Percentiles rank a stretch among this genome's conserved stretches.
These are phyloP conservation scores for Dinothrombium tinctorium DNA, from an alignment of 1,140 invertebrate genomes.

Conservation along the genomic window DNA sequence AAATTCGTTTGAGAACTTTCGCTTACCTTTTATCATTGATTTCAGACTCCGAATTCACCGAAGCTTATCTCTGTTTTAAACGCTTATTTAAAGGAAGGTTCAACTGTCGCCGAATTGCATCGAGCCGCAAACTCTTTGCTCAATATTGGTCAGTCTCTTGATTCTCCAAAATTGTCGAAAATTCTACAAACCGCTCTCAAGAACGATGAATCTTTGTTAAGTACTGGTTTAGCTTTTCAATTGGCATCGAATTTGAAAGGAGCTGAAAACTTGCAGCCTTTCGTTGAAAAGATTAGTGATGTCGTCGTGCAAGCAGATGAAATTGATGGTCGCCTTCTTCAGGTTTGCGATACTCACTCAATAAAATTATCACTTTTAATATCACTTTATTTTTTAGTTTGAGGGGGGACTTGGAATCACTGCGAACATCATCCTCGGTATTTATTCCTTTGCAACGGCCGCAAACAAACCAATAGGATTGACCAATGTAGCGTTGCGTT, in stretches of 20 bases:
- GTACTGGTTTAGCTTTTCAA: slow-evolving; percentile 33
- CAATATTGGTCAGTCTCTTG: slow-evolving; percentile 22
- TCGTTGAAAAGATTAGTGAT: slow-evolving; percentile 60
- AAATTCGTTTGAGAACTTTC: slow-evolving; percentile 15
- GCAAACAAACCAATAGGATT: slow-evolving; percentile 40
- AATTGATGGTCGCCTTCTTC: slow-evolving; percentile 50
- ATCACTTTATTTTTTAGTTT: slow-evolving; percentile 38
- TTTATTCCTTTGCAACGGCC: slow-evolving; percentile 39
- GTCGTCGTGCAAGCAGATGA: slow-evolving; percentile 81
- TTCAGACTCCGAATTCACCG: slow-evolving; percentile 16
- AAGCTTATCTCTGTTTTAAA: slow-evolving; percentile 22
- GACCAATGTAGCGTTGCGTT: slow-evolving; percentile 16
- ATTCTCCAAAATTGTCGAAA: slow-evolving; percentile 32
- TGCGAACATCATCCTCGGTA: slow-evolving; percentile 42
- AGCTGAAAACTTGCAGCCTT: slow-evolving; percentile 27
- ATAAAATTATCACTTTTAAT: neutral
- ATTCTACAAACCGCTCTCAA: slow-evolving; percentile 39
- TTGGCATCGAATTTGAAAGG: slow-evolving; percentile 39
- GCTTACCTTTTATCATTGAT: slow-evolving; percentile 19
- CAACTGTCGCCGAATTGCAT: slow-evolving; percentile 21
- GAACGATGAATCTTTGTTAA: slow-evolving; percentile 34
- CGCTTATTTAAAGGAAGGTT: slow-evolving; percentile 21
- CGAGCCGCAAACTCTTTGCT: slow-evolving; percentile 21
- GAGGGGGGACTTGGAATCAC: slow-evolving; percentile 56
- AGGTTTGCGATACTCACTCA: slow-evolving; percentile 17